A percentile compares a stretch with the other conserved stretches of the same genome.
phyloP scores from a whole-genome alignment of 2,797 vertebrate species.

The Uromys caudimaculatus region DNA sequence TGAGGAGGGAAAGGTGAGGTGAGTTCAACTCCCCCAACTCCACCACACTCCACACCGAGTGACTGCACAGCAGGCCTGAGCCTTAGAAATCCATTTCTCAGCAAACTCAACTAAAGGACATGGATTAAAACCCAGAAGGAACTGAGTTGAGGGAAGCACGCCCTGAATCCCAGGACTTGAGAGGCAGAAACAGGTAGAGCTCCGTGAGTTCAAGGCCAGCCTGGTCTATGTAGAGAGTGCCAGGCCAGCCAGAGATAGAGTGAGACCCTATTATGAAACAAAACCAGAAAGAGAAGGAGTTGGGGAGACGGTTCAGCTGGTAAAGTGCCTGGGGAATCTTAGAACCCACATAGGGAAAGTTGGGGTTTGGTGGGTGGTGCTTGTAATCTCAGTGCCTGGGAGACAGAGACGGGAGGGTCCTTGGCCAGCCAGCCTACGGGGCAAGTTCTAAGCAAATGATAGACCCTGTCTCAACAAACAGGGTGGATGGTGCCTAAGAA shows the following conservation, averaged over 20 bases:
- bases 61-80: rapidly evolving
- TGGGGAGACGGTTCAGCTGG: background rate
- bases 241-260: background rate
- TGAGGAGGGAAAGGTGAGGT: conserved; percentile 70
- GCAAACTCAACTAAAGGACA: background rate
- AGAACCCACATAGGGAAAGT: background rate
- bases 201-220: background rate
- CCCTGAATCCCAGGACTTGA: background rate
- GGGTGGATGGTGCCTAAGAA: background rate
- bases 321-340: background rate
- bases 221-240: background rate
- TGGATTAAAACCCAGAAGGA: no score
- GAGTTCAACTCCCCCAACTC: rapidly evolving
- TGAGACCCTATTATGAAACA: background rate
- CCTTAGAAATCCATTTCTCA: rapidly evolving
- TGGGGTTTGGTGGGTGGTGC: background rate
- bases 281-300: background rate
- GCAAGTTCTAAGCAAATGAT: background rate
- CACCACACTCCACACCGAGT: rapidly evolving
- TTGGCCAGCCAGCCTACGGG: background rate
- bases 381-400: background rate
- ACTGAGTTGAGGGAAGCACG: background rate
- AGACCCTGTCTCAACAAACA: background rate
- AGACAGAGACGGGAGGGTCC: background rate
- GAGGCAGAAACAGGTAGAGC: background rate